These are phyloP conservation scores for Saxicola maurus DNA, from an alignment of 2,797 vertebrate species.

Conservation along the genomic window DNA sequence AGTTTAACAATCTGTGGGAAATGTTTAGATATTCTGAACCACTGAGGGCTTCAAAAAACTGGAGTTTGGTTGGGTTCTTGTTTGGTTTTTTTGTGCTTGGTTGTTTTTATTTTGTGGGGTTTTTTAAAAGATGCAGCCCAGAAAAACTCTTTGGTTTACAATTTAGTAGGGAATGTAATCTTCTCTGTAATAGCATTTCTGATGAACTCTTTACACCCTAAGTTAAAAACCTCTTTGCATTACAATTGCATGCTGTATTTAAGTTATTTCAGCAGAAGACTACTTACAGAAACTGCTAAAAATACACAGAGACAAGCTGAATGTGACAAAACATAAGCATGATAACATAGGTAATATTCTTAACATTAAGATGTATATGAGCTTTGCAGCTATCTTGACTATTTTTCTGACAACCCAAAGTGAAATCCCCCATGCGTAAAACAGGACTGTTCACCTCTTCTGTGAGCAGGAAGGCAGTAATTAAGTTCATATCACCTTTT, in stretches of 20 bases:
- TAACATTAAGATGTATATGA: neutral
- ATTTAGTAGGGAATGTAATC: neutral
- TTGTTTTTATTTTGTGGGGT: fast-evolving
- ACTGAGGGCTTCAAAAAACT: neutral
- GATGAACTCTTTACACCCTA: neutral
- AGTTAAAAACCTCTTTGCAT: neutral
- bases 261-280: neutral
- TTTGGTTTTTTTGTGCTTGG: neutral
- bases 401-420: neutral
- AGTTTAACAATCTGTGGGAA: neutral
- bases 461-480: neutral
- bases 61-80: neutral
- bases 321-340: neutral
- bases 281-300: neutral
- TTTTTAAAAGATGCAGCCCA: neutral
- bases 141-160: neutral
- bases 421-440: neutral
- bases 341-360: neutral
- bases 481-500: neutral
- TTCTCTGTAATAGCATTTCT: neutral
- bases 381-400: neutral
- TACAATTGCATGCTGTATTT: neutral
- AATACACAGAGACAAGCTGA: neutral
- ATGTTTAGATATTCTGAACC: neutral
- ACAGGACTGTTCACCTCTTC: neutral